A percentile compares a stretch with the other conserved stretches of the same genome.
These are phyloP conservation scores for Achatina immaculata DNA, from an alignment of 1,140 invertebrate species.

Conservation along the genomic window DNA sequence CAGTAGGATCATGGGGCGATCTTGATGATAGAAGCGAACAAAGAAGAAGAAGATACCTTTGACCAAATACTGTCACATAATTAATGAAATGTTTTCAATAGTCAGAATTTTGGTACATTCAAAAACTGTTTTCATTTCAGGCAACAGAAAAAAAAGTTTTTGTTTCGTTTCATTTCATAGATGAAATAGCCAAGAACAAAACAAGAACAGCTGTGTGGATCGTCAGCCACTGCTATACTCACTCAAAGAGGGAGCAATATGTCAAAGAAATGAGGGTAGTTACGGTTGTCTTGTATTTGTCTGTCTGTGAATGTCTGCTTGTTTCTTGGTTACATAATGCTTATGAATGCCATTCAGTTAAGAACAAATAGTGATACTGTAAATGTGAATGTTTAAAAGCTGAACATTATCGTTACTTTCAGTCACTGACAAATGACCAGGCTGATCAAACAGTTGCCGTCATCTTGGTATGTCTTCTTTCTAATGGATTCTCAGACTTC, in stretches of 20 bases:
- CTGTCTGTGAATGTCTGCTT: not conserved
- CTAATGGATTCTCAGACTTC: too few species aligned
- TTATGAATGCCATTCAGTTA: not conserved
- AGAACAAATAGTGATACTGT: not conserved
- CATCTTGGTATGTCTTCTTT: too few species aligned
- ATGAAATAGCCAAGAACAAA: conserved; percentile 57
- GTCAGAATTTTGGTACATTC: too few species aligned
- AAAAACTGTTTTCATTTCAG: too few species aligned
- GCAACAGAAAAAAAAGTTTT: too few species aligned
- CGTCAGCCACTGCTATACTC: conserved; percentile 75
- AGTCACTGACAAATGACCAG: not conserved
- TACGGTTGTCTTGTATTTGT: not conserved
- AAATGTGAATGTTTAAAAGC: not conserved
- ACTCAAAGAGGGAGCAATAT: conserved; percentile 74
- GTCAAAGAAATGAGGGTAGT: conserved; percentile 66
- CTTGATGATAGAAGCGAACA: too few species aligned
- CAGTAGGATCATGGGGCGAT: too few species aligned
- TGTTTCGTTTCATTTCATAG: conserved; percentile 5
- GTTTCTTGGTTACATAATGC: not conserved
- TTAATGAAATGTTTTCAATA: too few species aligned
- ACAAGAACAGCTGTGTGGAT: conserved; percentile 71
- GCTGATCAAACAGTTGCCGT: too few species aligned
- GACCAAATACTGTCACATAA: too few species aligned
- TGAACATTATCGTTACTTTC: not conserved
- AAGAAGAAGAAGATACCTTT: too few species aligned